Base-by-base conservation (phyloP, 2,113 vertebrate genomes). In the Rhabdomys dilectus region DNA sequence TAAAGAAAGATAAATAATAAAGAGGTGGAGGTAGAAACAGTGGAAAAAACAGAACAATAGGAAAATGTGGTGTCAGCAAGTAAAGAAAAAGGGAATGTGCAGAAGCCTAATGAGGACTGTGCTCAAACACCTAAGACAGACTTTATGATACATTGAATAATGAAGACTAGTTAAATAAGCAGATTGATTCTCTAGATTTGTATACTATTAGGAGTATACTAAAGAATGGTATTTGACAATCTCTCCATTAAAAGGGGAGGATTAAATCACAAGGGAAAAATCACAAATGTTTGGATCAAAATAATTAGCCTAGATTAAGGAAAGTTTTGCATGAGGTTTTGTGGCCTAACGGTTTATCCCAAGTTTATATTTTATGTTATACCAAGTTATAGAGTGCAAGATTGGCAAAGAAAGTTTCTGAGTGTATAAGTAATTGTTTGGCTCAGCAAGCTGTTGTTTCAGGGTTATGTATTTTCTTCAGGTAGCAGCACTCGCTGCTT, bases 401-500 rank as follows among this genome's bases (percentile, higher is more conserved):
- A 42, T 3, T 36, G 56, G 5, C 10, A 91, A 68, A 53, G 58
- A 31, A 26, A 5, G 34, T 21, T 36, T 24, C 21, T 48, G 42
- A 70, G 2, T 70, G 26, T 51, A 10, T 68, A 58, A 5, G 5
- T 24, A 45, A 31, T 16, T 42, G 11, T 36, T 29, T 64, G 7
- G 3, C 9, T 68, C 11, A 10, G 16, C 0, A 78, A 11, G 62
- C 1, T 48, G 24, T 13, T 48, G 1, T 60, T 26, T 70, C 15
- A 2, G 9, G 1, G 16, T 68, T 4, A 42, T 34, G 3, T 24
- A 6, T 68, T 34, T 39, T 86, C 7, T 72, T 42, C 34, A 45
- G 36, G 31, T 48, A 21, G 2, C 10, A 66, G 11, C 1, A 7
- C 8, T 3, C 4, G 8, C 22, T 5, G 6, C 16, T 22, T 56